Evolutionary conservation across 2,113 vertebrate genomes (phyloP).

Genomic region (Catharus minimus): DNA sequence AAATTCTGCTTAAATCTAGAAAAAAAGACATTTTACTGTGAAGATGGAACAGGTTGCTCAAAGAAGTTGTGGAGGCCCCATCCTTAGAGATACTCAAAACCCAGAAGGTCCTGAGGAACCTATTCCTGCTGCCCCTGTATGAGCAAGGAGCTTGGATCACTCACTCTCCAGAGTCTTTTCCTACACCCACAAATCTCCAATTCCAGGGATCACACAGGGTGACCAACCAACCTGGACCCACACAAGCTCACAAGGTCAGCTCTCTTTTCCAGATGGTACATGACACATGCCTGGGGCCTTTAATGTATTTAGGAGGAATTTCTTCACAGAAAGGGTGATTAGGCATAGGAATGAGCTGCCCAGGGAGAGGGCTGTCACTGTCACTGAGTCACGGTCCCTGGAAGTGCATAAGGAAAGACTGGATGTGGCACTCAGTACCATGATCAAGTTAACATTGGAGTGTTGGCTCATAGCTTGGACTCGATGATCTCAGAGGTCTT

Average conservation of each 20-base stretch:
- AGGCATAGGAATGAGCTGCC: not conserved
- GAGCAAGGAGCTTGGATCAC: not conserved
- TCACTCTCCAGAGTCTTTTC: not conserved
- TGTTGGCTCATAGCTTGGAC: not conserved
- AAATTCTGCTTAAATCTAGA: not conserved
- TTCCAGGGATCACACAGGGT: not conserved
- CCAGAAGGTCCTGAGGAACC: not conserved
- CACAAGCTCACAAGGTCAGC: not conserved
- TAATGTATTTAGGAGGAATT: not conserved
- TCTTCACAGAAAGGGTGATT: not conserved
- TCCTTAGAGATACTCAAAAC: not conserved
- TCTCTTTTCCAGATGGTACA: not conserved
- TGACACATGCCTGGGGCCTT: not conserved
- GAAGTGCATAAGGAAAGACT: not conserved
- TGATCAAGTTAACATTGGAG: not conserved
- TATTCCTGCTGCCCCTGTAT: not conserved
- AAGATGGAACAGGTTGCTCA: not conserved
- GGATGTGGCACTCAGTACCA: not conserved
- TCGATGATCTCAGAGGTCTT: not conserved
- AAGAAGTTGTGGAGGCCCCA: too few species aligned
- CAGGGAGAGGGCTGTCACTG: not conserved
- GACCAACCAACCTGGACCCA: not conserved
- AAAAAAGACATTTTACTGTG: not conserved
- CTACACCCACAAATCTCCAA: too few species aligned
- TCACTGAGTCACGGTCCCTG: too few species aligned